A percentile compares a stretch with the other conserved stretches of the same genome.
Evolutionary conservation across 2,797 vertebrate genomes (phyloP).

Genomic region (Morus bassanus): DNA sequence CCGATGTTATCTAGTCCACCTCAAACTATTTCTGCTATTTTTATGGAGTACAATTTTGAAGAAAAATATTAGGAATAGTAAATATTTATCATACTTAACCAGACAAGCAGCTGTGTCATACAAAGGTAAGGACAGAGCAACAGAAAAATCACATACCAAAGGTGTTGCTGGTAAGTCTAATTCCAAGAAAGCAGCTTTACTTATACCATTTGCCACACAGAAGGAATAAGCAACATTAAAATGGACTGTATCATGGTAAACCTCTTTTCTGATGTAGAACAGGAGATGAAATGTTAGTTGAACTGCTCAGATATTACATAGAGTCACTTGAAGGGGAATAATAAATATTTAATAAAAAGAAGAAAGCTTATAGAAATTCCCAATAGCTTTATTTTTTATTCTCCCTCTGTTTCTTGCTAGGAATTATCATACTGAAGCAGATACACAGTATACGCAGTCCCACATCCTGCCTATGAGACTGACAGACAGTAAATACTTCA

Average conservation of each 20-base stretch:
- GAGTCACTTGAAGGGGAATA: not conserved
- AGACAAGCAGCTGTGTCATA: not conserved
- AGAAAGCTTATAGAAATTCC: not conserved
- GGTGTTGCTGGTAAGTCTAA: not conserved
- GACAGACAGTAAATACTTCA: not conserved
- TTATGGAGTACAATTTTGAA: not conserved
- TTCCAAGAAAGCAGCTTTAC: not conserved
- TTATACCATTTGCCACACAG: not conserved
- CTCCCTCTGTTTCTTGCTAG: not conserved
- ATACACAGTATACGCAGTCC: not conserved
- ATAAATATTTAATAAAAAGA: not conserved
- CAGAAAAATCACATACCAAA: not conserved
- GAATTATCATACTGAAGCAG: not conserved
- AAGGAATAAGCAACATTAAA: not conserved
- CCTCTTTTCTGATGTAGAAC: not conserved
- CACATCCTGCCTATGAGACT: not conserved
- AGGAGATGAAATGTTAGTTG: not conserved
- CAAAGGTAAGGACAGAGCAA: not conserved
- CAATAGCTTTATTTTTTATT: not conserved
- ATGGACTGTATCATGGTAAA: not conserved
- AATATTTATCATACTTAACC: not conserved
- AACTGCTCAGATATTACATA: not conserved
- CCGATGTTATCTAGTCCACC: not conserved
- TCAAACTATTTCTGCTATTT: not conserved
- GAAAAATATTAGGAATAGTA: not conserved